Base-by-base conservation (phyloP, 2,888 invertebrate genomes). In the Oxytorus armatus region DNA sequence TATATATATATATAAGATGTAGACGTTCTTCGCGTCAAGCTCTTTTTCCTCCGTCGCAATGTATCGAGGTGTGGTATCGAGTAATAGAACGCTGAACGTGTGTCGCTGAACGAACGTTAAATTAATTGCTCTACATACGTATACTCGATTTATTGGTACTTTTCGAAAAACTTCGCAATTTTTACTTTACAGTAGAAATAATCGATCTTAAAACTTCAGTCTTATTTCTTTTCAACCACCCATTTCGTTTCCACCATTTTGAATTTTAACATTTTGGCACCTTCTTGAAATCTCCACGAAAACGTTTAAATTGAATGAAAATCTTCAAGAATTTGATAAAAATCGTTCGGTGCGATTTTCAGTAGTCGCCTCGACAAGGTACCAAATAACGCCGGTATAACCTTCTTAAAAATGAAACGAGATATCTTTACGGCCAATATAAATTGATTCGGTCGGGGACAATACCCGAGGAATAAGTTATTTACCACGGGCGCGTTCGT, bases 11-110 rank as follows among this genome's bases (percentile, higher is more conserved):
- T 33, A 53, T 42, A 69, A 25, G n/a, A 49, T 39, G 33, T 57
- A 29, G 57, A 57, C 57, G 75, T 68, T 68, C 69, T 61, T 53
- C 44, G 33, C 57, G 69, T 70, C 69, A 47, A 70, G 69, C 57
- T 47, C 3, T 21, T 21, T 70, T 70, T 57, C 16, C 21, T 29
- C 10, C 33, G 21, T 44, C 57, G 66, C 57, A 53, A 69, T 68
- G 68, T 68, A 69, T 47, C 57, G n/a, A 70, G 69, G 63, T 23
- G 25, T 63, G 63, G n/a, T 63, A 44, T 25, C 25, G 14, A 29
- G 29, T 18, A 68, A 36, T 57, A 33, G 44, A 18, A 70, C 44
- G 44, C 10, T 21, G 57, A 70, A 57, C 61, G 10, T 51, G 49
- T 51, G 72, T 63, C 25, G 23, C 61, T 53, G 23, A 65, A 44